phyloP scores from a whole-genome alignment of 2,797 vertebrate species.

The Graptemys geographica region DNA sequence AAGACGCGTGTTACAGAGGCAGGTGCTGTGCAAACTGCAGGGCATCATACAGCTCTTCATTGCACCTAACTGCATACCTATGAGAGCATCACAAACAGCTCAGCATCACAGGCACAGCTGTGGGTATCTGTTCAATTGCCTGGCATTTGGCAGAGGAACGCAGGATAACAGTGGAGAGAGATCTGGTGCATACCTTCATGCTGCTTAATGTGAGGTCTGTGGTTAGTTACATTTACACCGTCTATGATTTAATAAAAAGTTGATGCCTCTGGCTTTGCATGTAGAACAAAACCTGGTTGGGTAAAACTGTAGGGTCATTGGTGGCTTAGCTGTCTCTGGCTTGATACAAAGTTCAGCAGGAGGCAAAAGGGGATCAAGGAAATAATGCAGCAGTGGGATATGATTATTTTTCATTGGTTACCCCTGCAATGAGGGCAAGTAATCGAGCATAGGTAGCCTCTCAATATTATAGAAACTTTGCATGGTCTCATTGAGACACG shows the following conservation, averaged over 20 bases:
- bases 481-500: neutral
- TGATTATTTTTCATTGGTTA: neutral
- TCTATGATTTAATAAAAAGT: neutral
- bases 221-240: neutral
- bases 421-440: neutral
- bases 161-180: neutral
- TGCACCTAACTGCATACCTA: neutral
- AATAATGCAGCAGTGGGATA: fast-evolving
- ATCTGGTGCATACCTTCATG: neutral
- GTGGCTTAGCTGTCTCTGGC: neutral
- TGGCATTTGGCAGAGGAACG: neutral
- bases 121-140: neutral
- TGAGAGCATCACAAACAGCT: neutral
- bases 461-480: neutral
- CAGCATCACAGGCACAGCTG: neutral
- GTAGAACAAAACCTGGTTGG: neutral
- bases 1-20: neutral
- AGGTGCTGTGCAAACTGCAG: neutral
- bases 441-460: neutral
- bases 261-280: neutral
- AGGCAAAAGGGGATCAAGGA: neutral
- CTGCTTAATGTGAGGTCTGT: neutral
- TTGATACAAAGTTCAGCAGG: neutral
- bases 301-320: neutral
- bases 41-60: neutral